Percentiles rank a stretch among this genome's conserved stretches.
phyloP scores from a whole-genome alignment of 2,797 vertebrate genomes.

The Parambassis ranga region DNA sequence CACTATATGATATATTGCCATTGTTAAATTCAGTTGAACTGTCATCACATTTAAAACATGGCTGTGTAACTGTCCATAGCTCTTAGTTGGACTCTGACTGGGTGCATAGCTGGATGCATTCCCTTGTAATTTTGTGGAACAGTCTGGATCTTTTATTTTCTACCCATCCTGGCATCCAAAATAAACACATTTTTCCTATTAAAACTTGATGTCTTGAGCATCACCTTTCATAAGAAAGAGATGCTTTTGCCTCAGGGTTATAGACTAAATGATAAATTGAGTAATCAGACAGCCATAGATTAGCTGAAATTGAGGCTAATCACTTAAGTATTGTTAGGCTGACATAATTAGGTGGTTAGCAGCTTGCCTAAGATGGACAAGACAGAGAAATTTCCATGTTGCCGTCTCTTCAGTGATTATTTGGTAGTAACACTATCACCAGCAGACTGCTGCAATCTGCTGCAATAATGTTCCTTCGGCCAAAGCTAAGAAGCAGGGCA shows the following conservation, averaged over 20 bases:
- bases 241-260: not conserved
- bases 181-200: not conserved
- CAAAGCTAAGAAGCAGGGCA: constrained; percentile 30
- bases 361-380: not conserved
- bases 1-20: no score
- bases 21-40: no score
- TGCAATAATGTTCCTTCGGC: constrained; percentile 4
- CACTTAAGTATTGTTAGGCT: not conserved
- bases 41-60: no score
- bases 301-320: not conserved
- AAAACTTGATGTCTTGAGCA: not conserved
- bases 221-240: not conserved
- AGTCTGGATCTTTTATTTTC: no score
- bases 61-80: no score
- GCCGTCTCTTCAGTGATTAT: not conserved
- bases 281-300: not conserved
- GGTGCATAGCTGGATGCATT: no score
- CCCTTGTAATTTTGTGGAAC: no score
- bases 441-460: constrained; percentile 8
- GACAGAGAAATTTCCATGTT: not conserved
- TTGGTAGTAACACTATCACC: constrained; percentile 16
- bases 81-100: no score
- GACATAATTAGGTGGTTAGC: not conserved
- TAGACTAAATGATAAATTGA: not conserved
- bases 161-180: no score